A percentile compares a stretch with the other conserved stretches of the same genome.
Conservation (phyloP, 2,888 invertebrate genomes). For the Nesidiocoris tenuis region DNA sequence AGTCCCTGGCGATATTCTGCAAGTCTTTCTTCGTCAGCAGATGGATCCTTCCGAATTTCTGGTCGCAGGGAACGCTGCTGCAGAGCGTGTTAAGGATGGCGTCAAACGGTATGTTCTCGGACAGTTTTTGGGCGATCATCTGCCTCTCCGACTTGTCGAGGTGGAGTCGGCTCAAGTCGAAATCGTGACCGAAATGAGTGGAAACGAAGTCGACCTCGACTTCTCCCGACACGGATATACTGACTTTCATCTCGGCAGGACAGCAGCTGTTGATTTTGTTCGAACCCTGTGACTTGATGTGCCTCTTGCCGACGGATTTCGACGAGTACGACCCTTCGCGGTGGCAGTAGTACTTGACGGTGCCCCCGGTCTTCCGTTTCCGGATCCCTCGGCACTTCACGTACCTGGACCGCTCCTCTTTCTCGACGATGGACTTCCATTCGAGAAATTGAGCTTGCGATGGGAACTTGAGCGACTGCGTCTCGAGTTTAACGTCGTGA, state of each 20-base stretch:
- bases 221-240: not conserved
- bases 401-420: constrained; percentile 24
- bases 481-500: constrained; percentile 6
- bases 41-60: constrained; percentile 17
- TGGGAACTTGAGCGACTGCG: not conserved
- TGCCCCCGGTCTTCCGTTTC: constrained; percentile 16
- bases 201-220: constrained; percentile 31
- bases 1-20: constrained; percentile 16
- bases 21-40: constrained; percentile 24
- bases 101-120: constrained; percentile 39
- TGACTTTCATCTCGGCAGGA: constrained; percentile 40
- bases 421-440: constrained; percentile 24
- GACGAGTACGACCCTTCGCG: constrained; percentile 39
- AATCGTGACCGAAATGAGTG: constrained; percentile 44
- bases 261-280: constrained; percentile 47
- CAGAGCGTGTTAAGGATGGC: constrained; percentile 41
- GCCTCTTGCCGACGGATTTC: constrained; percentile 35
- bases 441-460: constrained; percentile 9
- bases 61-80: constrained; percentile 3
- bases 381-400: constrained; percentile 5
- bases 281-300: constrained; percentile 39
- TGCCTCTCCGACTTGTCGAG: constrained; percentile 29
- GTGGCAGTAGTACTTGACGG: constrained; percentile 32
- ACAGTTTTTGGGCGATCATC: constrained; percentile 42
- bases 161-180: constrained; percentile 39